Base-by-base conservation (phyloP, 1,140 invertebrate species). In the Papilio glaucus region DNA sequence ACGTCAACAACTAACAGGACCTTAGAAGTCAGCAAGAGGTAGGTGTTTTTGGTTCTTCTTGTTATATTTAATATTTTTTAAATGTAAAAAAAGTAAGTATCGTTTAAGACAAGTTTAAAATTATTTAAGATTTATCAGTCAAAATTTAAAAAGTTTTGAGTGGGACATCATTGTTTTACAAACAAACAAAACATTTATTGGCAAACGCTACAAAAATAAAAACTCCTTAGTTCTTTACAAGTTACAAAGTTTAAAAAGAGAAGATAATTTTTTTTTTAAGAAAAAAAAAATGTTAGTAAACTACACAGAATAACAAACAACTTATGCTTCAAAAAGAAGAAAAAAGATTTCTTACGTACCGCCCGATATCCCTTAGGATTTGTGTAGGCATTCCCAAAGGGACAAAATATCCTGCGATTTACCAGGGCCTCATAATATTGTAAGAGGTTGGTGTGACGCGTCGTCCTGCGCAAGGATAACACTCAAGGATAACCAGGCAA, bases 351-450 rank as follows among this genome's bases (percentile, higher is more conserved):
- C 61, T 29, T 39, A 13, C 41, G 37, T 10, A 29, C 49, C 49
- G 49, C 39, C 37, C 60, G 24, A 39, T 70, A 75, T 84, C 86
- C 88, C 87, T 91, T 90, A 89, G 84, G 84, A 83, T 73, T 63
- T 72, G 63, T 61, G 73, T 76, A 72, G 72, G 80, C 81, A 87
- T 92, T 93, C 92, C 93, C 92, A 93, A 94, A 93, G 93, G 93
- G 93, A 94, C 92, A 86, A 93, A 94, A 92, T 93, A 94, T 94
- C 93, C 93, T 94, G 92, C 87, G 82, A 84, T 75, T 53, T 91
- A 94, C 90, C 83, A 94, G 90, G 91, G 85, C 72, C 79, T 73
- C 88, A 94, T 91, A 87, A 84, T 73, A 82, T 75, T 71, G 68
- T 72, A 85, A 81, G 87, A 86, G 85, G 80, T 82, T 69, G 61